A percentile compares a stretch with the other conserved stretches of the same genome.
Evolutionary conservation across 2,113 vertebrate species (phyloP).

Genomic region (Vulpes lagopus): DNA sequence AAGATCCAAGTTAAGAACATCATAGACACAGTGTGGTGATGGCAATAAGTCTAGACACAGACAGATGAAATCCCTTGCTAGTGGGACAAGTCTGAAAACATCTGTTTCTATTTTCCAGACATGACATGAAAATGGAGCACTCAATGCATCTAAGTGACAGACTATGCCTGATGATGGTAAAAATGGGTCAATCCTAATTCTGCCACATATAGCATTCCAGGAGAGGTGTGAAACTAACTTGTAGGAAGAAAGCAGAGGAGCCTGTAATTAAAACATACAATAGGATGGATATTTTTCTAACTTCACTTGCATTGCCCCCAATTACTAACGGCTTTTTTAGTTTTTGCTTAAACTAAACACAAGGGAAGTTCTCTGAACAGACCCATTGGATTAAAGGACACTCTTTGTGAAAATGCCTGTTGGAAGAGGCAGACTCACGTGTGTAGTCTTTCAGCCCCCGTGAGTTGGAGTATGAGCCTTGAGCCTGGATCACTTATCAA

Average conservation of each 20-base stretch:
- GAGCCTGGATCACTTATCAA: not conserved
- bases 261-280: not conserved
- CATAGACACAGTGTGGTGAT: not conserved
- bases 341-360: slow-evolving; percentile 54
- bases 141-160: not conserved
- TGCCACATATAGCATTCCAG: not conserved
- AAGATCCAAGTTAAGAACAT: slow-evolving; percentile 6
- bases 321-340: slow-evolving; percentile 17
- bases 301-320: slow-evolving; percentile 39
- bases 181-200: not conserved
- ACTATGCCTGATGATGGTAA: not conserved
- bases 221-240: not conserved
- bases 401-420: not conserved
- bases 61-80: slow-evolving; percentile 51
- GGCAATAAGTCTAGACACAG: not conserved
- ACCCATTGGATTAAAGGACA: not conserved
- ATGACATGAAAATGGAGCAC: slow-evolving; percentile 39
- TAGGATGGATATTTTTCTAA: slow-evolving; percentile 42
- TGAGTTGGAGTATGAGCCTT: not conserved
- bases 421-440: not conserved
- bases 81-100: not conserved
- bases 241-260: slow-evolving; percentile 10
- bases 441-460: not conserved
- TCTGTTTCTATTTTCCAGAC: slow-evolving; percentile 6
- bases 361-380: slow-evolving; percentile 45